phyloP scores from a whole-genome alignment of 2,888 invertebrate species.

The Aphrophora alni region DNA sequence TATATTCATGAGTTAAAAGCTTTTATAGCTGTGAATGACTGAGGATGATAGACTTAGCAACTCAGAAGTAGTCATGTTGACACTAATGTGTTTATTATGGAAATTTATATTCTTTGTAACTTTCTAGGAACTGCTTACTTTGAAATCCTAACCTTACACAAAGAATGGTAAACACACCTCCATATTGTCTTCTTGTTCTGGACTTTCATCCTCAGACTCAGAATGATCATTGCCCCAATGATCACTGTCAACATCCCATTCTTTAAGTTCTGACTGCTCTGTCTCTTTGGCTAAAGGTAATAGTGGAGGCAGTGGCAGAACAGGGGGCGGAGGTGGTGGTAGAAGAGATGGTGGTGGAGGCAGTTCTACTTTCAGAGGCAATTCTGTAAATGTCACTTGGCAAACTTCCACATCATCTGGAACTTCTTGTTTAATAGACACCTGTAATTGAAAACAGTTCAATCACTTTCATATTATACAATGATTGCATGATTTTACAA shows the following conservation, averaged over 20 bases:
- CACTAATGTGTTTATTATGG: too few species aligned
- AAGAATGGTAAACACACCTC: too few species aligned
- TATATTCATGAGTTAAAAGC: too few species aligned
- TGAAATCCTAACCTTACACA: too few species aligned
- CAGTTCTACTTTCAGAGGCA: conserved; percentile 22
- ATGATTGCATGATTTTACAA: too few species aligned
- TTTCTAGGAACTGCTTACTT: too few species aligned
- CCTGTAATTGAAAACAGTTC: neutral
- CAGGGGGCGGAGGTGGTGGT: neutral
- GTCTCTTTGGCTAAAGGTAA: neutral
- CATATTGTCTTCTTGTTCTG: neutral
- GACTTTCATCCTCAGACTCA: neutral
- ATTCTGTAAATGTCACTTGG: conserved; percentile 25
- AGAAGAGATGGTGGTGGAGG: neutral
- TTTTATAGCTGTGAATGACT: too few species aligned
- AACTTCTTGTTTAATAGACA: conserved; percentile 30
- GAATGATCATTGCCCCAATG: neutral
- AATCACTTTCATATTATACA: too few species aligned
- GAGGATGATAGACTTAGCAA: too few species aligned
- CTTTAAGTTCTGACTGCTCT: neutral
- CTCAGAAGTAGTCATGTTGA: too few species aligned
- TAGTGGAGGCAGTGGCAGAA: neutral
- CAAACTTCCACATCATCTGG: conserved; percentile 34
- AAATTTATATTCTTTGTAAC: too few species aligned
- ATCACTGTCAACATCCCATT: neutral